phyloP scores from a whole-genome alignment of 2,797 vertebrate genomes.

The Hozukius guyotensis region DNA sequence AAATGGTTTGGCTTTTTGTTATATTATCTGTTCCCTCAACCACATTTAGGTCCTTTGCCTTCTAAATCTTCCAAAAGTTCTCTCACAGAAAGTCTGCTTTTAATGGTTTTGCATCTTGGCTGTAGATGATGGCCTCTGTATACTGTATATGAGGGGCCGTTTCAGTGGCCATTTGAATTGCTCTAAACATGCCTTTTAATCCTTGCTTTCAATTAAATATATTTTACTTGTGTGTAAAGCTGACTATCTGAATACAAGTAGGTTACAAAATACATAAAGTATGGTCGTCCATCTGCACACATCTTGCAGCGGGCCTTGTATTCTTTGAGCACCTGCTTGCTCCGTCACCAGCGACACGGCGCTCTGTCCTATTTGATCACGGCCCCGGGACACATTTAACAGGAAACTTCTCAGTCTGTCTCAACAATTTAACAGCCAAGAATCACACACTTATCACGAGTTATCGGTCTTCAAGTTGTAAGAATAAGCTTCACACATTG shows the following conservation, averaged over 20 bases:
- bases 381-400: slow-evolving; percentile 30
- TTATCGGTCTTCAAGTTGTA: background rate
- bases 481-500: slow-evolving; percentile 37
- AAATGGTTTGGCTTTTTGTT: background rate
- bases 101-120: background rate
- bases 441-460: slow-evolving; percentile 21
- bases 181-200: background rate
- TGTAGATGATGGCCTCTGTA: background rate
- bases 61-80: background rate
- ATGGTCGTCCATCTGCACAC: background rate
- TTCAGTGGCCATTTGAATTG: background rate
- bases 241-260: background rate
- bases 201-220: background rate
- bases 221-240: background rate
- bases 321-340: background rate
- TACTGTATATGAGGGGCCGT: background rate
- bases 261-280: background rate
- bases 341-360: background rate
- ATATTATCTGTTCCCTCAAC: background rate
- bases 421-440: slow-evolving; percentile 36
- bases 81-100: background rate
- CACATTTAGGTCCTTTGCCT: background rate
- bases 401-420: slow-evolving; percentile 37
- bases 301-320: background rate
- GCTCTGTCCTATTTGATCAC: slow-evolving; percentile 13